Base-by-base conservation (phyloP, 2,888 invertebrate species). In the Dinocampus coccinellae region DNA sequence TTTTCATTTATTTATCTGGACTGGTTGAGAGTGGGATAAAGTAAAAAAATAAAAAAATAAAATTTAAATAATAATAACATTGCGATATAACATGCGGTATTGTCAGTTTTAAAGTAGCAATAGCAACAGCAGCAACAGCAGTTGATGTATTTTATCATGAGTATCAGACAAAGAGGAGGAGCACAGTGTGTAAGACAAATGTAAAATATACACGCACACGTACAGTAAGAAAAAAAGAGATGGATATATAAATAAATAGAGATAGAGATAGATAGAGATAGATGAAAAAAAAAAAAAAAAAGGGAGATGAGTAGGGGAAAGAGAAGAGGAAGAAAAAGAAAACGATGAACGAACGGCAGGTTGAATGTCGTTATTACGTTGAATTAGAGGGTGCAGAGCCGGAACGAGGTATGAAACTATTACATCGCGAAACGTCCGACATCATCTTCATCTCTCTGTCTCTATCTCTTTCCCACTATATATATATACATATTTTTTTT, bases 341-440 rank as follows among this genome's bases (percentile, higher is more conserved):
- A 55, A n/a, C n/a, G 58, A 62, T 42, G 63, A 55, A 55, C 73
- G 82, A 80, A 81, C 80, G 80, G 82, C 84, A 85, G 85, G 85
- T 85, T 86, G 85, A 86, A 85, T 86, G 85, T 85, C 85, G 86
- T 86, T 85, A 87, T 87, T 86, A 87, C 83, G 83, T 78, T 85
- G 86, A 87, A 86, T 87, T 85, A 86, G 86, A 85, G 86, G 86
- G 85, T 86, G 85, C 85, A 85, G 84, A 84, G 85, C 84, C 85
- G 86, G 85, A 87, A 86, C 86, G 86, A 86, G 86, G 86, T 86
- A 87, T 85, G 85, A 86, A 87, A 86, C 86, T 86, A 86, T 87
- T 87, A 86, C 84, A 85, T 85, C 84, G 83, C 82, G 84, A 85
- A 85, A 85, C 83, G 80, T 79, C 80, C 73, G 76, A 78, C 76